Conservation (phyloP, 1,140 invertebrate genomes). For the Hyphantria cunea region DNA sequence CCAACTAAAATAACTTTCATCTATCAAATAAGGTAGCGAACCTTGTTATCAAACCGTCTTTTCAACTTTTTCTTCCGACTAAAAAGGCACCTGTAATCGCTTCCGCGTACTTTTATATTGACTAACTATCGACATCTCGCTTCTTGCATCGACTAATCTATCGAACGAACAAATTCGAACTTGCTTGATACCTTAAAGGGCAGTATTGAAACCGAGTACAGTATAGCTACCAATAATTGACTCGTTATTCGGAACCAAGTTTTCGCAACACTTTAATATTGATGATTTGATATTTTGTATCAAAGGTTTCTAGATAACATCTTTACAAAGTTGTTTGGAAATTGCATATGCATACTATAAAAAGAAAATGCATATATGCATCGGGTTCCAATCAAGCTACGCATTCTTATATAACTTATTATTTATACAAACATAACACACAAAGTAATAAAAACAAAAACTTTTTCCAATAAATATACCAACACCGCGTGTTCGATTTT, state of each 20-base stretch:
- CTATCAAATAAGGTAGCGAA: slow-evolving; percentile 17
- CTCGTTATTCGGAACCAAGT: slow-evolving; percentile 38
- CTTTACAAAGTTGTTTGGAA: too few species aligned
- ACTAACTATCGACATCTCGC: slow-evolving; percentile 26
- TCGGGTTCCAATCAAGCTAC: neutral
- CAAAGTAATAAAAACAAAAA: slow-evolving; percentile 18
- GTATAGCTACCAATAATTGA: slow-evolving; percentile 51
- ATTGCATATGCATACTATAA: too few species aligned
- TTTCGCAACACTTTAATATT: too few species aligned
- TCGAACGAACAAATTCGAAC: slow-evolving; percentile 49
- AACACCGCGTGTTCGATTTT: slow-evolving; percentile 10
- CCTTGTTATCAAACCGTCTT: slow-evolving; percentile 21
- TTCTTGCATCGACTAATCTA: slow-evolving; percentile 22
- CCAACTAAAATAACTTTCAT: slow-evolving; percentile 22
- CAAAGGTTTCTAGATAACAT: neutral
- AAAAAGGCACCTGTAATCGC: slow-evolving; percentile 21
- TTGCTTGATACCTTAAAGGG: slow-evolving; percentile 35
- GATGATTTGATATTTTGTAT: neutral
- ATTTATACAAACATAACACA: slow-evolving; percentile 13
- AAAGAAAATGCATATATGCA: too few species aligned
- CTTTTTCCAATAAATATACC: slow-evolving; percentile 19
- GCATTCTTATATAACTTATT: slow-evolving; percentile 1
- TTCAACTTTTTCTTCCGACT: slow-evolving; percentile 21
- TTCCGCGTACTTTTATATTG: slow-evolving; percentile 25
- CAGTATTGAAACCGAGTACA: slow-evolving; percentile 37